Conservation (phyloP, 2,888 invertebrate species). For the Pseudococcus viburni region DNA sequence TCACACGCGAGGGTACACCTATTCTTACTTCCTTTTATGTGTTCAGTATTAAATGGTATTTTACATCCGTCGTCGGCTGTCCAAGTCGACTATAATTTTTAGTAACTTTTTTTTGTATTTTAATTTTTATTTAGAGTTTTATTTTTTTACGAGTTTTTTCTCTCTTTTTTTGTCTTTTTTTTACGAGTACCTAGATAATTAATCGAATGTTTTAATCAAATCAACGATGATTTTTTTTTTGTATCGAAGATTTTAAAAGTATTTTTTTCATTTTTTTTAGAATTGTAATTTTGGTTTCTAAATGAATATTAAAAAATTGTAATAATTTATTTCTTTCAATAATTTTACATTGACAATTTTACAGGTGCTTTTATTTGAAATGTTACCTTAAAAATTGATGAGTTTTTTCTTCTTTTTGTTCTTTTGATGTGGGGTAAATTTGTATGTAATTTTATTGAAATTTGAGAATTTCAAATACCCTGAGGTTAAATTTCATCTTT, state of each 20-base stretch:
- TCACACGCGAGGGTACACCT: not conserved
- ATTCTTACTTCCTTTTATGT: not conserved
- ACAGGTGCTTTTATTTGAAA: too few relatives aligned
- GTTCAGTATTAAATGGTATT: constrained; percentile 34
- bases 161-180: not conserved
- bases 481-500: too few relatives aligned
- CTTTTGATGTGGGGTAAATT: too few relatives aligned
- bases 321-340: constrained; percentile 3
- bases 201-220: constrained; percentile 18
- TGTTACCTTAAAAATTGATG: too few relatives aligned
- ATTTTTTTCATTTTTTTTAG: not conserved
- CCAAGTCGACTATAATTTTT: not conserved
- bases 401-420: too few relatives aligned
- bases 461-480: too few relatives aligned
- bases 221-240: not conserved
- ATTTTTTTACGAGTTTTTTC: not conserved
- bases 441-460: not conserved
- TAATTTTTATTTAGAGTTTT: not conserved
- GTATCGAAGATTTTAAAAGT: not conserved
- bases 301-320: not conserved
- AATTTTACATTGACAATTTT: constrained; percentile 13
- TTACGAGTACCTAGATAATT: not conserved
- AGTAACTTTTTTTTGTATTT: not conserved
- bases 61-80: not conserved
- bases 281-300: not conserved